Percentiles rank a stretch among this genome's conserved stretches.
These are phyloP conservation scores for Metaphire vulgaris DNA, from an alignment of 1,140 invertebrate species.

Conservation along the genomic window DNA sequence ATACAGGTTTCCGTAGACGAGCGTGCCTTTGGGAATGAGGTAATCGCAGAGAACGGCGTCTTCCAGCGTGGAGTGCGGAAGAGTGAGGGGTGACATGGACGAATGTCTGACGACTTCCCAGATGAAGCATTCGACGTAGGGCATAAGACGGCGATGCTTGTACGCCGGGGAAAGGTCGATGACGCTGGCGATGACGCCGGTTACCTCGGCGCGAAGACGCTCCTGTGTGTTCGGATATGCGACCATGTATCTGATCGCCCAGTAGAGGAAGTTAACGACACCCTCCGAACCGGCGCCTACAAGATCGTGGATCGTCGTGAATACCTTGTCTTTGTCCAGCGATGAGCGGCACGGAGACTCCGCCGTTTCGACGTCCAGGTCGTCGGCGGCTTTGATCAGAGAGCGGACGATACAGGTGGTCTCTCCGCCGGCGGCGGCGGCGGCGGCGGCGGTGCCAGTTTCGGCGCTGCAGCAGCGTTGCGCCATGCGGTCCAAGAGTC, in stretches of 20 bases:
- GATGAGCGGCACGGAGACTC: background rate
- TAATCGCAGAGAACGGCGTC: constrained; percentile 36
- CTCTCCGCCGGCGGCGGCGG: background rate
- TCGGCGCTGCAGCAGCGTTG: too few relatives aligned
- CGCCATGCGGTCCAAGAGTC: background rate
- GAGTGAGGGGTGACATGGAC: constrained; percentile 43
- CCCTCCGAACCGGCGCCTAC: background rate
- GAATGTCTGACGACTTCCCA: constrained; percentile 36
- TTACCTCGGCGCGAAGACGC: constrained; percentile 31
- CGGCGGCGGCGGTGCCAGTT: too few relatives aligned
- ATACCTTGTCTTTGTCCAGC: background rate
- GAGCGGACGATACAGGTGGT: background rate
- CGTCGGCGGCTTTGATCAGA: background rate
- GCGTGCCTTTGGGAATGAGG: constrained; percentile 32
- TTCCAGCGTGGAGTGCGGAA: constrained; percentile 48
- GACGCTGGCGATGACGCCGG: constrained; percentile 30
- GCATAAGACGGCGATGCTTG: constrained; percentile 30
- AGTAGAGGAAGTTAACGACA: background rate
- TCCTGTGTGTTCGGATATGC: constrained; percentile 6
- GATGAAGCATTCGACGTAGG: constrained; percentile 37
- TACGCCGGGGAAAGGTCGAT: background rate
- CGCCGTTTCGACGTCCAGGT: background rate
- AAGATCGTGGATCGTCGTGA: background rate
- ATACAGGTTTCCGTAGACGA: constrained; percentile 45
- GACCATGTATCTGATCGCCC: background rate